Evolutionary conservation across 2,797 vertebrate species (phyloP).

Genomic region (Eulemur rubriventer): DNA sequence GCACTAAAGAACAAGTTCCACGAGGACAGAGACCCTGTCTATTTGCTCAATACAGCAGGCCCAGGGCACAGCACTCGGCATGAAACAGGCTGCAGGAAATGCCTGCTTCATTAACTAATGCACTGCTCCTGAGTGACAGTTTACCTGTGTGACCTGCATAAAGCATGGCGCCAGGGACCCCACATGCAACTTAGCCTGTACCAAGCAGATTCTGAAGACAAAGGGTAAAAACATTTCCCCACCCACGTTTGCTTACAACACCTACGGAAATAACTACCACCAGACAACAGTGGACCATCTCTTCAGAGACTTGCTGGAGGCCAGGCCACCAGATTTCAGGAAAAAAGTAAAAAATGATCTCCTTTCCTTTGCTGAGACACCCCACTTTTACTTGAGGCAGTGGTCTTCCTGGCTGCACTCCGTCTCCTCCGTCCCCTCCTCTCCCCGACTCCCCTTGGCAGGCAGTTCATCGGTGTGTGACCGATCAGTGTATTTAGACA

Average conservation of each 20-base stretch:
- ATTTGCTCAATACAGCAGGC: not conserved
- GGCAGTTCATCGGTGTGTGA: not conserved
- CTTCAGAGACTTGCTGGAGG: not conserved
- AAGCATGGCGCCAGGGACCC: not conserved
- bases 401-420: fast-evolving
- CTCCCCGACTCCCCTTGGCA: not conserved
- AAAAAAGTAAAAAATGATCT: not conserved
- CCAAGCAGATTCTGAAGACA: not conserved
- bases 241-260: not conserved
- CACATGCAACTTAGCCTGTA: not conserved
- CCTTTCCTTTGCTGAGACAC: not conserved
- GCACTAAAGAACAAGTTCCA: not conserved
- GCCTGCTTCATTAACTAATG: not conserved
- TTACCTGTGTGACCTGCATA: fast-evolving
- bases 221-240: not conserved
- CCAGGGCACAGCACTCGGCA: not conserved
- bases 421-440: no score
- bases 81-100: not conserved
- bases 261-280: not conserved
- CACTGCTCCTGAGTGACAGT: fast-evolving
- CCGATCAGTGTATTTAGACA: no score
- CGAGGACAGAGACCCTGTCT: fast-evolving
- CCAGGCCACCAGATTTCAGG: not conserved
- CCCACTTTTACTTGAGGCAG: not conserved
- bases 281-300: not conserved